Conservation (phyloP, 2,888 invertebrate genomes). For the Dryadula phaetusa region DNA sequence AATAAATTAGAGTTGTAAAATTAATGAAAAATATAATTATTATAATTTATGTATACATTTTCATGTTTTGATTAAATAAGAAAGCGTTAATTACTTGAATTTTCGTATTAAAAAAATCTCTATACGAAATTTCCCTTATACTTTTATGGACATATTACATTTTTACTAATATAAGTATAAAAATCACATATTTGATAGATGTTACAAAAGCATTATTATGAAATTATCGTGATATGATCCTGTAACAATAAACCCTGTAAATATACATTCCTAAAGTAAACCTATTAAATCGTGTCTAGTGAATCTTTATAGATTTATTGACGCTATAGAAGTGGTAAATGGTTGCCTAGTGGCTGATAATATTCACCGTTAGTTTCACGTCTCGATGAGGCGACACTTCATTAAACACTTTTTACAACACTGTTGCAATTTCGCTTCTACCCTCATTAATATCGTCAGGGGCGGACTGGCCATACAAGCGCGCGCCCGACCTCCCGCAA, state of each 20-base stretch:
- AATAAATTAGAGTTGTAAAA: neutral
- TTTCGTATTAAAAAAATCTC: no score
- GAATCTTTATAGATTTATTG: conserved; percentile 43
- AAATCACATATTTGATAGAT: neutral
- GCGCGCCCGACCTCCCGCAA: conserved; percentile 82
- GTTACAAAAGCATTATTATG: conserved; percentile 37
- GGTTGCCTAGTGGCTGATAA: conserved; percentile 57
- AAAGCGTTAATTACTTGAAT: no score
- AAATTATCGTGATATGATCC: conserved; percentile 39
- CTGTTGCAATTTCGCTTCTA: conserved; percentile 83
- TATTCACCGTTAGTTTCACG: conserved; percentile 79
- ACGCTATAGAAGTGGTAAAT: conserved; percentile 48
- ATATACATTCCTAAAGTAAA: conserved; percentile 31
- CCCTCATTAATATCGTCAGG: conserved; percentile 85
- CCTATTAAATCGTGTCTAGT: conserved; percentile 30
- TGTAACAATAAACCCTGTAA: conserved; percentile 33
- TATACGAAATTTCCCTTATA: no score
- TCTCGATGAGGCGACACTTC: conserved; percentile 70
- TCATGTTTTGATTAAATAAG: neutral
- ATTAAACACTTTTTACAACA: conserved; percentile 77
- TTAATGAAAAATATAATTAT: neutral
- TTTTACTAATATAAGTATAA: neutral
- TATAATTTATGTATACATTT: neutral
- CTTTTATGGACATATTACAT: conserved; percentile 13
- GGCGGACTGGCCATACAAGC: conserved; percentile 85